Evolutionary conservation across 2,113 vertebrate species (phyloP).

Genomic region (Charina bottae): DNA sequence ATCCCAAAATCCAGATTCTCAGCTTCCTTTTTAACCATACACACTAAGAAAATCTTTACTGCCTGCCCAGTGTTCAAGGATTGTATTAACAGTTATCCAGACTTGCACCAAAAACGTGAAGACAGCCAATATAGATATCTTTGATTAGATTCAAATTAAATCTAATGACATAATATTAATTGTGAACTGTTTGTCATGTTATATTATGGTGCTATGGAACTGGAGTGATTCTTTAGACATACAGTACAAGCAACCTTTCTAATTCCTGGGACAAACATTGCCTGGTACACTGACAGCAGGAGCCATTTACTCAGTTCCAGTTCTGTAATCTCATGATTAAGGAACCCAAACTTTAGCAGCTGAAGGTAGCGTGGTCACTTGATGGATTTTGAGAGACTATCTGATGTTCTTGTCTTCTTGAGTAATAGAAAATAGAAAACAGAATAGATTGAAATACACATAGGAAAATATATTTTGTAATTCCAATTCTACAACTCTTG

Average conservation of each 20-base stretch:
- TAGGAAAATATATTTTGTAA: background rate
- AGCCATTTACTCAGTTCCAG: background rate
- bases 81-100: background rate
- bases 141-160: background rate
- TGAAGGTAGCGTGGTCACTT: no score
- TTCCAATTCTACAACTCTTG: background rate
- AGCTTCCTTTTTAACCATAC: background rate
- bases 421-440: background rate
- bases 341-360: background rate
- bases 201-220: background rate
- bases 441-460: background rate
- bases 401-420: background rate
- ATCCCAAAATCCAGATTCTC: conserved; percentile 26
- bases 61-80: background rate
- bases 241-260: background rate
- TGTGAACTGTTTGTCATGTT: background rate
- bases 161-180: background rate
- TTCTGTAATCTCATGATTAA: background rate
- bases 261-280: background rate
- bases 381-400: background rate
- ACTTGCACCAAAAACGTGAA: background rate
- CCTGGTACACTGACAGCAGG: background rate
- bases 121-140: background rate
- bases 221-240: background rate
- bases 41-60: background rate